Percentiles rank a stretch among this genome's conserved stretches.
phyloP scores from a whole-genome alignment of 92 coral and sea anemone genomes.

The Epizoanthus scotinus region DNA sequence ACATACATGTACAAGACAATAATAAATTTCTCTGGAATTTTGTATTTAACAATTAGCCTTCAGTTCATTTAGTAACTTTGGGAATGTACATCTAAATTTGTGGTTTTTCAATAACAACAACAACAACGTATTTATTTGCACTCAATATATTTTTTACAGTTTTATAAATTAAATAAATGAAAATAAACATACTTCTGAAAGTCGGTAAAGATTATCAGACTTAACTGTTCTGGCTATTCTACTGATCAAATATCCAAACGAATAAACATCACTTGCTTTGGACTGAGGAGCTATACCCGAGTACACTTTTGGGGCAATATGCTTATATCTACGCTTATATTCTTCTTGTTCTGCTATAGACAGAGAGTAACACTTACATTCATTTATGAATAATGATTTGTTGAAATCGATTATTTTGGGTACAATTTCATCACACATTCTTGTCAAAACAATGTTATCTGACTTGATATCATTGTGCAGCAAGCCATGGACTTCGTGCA shows the following conservation, averaged over 20 bases:
- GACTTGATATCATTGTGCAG: slow-evolving; percentile 37
- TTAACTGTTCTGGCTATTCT: slow-evolving; percentile 16
- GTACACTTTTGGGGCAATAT: slow-evolving; percentile 34
- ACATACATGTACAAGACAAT: neutral
- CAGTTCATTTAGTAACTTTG: neutral
- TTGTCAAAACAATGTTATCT: slow-evolving; percentile 23
- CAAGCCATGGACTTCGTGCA: slow-evolving; percentile 19
- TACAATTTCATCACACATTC: slow-evolving; percentile 7
- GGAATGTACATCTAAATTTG: slow-evolving; percentile 20
- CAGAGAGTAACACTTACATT: slow-evolving; percentile 14
- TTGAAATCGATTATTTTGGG: slow-evolving; percentile 41
- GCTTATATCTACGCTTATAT: slow-evolving; percentile 24
- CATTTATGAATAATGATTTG: slow-evolving; percentile 25
- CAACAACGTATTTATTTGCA: no score
- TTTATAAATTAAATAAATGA: no score
- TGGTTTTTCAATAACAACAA: slow-evolving; percentile 24
- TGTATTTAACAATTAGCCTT: no score
- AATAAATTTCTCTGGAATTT: neutral
- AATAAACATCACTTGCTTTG: slow-evolving; percentile 34
- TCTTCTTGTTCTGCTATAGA: slow-evolving; percentile 38
- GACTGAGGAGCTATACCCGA: slow-evolving; percentile 20
- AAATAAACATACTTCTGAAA: slow-evolving; percentile 32
- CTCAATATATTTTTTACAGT: no score
- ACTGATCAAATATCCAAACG: slow-evolving; percentile 29
- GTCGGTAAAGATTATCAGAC: neutral